Percentiles rank a stretch among this genome's conserved stretches.
These are phyloP conservation scores for Tipula vernalis DNA, from an alignment of 2,888 invertebrate species.

Conservation along the genomic window DNA sequence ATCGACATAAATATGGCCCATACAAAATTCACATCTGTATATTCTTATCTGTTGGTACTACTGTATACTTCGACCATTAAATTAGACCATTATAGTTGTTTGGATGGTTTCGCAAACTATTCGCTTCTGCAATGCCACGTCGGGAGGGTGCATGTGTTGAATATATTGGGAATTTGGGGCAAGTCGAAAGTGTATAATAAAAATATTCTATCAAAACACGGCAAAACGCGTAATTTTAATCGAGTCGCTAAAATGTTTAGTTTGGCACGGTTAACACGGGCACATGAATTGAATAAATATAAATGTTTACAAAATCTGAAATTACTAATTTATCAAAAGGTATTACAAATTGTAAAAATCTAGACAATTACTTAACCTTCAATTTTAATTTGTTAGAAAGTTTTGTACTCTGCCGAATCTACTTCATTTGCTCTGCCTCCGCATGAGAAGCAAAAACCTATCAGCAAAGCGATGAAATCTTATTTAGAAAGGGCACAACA, in stretches of 20 bases:
- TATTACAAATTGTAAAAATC: background rate
- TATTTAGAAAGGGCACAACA: conserved; percentile 72
- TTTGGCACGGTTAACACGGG: background rate
- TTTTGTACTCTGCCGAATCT: background rate
- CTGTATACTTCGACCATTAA: no score
- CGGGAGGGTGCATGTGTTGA: no score
- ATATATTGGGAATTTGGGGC: background rate
- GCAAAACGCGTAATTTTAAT: background rate
- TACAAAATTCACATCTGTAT: no score
- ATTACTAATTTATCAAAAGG: background rate
- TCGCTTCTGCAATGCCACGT: no score
- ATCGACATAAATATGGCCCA: no score
- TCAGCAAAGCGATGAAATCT: conserved; percentile 81
- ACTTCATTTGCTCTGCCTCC: background rate
- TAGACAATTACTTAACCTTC: background rate
- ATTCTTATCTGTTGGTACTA: no score
- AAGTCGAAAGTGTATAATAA: background rate
- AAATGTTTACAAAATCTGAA: background rate
- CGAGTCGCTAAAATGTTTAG: background rate
- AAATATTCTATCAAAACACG: background rate
- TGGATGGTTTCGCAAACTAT: no score
- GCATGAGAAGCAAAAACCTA: conserved; percentile 39
- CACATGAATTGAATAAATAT: background rate
- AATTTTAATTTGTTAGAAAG: background rate
- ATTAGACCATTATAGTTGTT: no score